Conservation (phyloP, 2,113 vertebrate genomes). For the Gracilinanus agilis region DNA sequence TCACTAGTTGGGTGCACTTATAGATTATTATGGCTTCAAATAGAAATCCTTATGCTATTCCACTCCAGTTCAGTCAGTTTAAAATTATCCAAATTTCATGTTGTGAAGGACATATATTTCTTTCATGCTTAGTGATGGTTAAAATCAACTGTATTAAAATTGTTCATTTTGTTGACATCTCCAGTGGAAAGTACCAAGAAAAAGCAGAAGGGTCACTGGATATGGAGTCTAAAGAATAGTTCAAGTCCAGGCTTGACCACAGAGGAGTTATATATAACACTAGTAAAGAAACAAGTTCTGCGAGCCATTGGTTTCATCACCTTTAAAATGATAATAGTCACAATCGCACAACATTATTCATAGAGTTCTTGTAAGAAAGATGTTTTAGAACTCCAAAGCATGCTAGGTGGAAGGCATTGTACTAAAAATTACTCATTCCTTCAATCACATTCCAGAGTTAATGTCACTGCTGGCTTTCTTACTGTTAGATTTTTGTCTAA, state of each 20-base stretch:
- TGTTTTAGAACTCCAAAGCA: not conserved
- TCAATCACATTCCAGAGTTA: not conserved
- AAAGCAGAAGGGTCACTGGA: not conserved
- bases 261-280: not conserved
- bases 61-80: conserved; percentile 27
- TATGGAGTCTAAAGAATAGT: not conserved
- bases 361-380: not conserved
- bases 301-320: too few species aligned
- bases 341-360: not conserved
- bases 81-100: conserved; percentile 13
- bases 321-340: not conserved
- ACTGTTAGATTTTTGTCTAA: not conserved
- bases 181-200: conserved; percentile 56
- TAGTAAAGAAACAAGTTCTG: not conserved
- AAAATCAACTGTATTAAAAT: not conserved
- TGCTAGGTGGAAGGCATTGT: not conserved
- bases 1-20: not conserved
- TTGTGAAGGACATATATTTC: not conserved
- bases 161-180: conserved; percentile 55
- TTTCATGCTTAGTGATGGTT: not conserved
- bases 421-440: not conserved
- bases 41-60: conserved; percentile 18
- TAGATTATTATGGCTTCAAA: conserved; percentile 14
- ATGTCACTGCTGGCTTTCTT: not conserved
- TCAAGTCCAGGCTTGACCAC: not conserved